Conservation (phyloP, 2,888 invertebrate species). For the Drosophila recens region DNA sequence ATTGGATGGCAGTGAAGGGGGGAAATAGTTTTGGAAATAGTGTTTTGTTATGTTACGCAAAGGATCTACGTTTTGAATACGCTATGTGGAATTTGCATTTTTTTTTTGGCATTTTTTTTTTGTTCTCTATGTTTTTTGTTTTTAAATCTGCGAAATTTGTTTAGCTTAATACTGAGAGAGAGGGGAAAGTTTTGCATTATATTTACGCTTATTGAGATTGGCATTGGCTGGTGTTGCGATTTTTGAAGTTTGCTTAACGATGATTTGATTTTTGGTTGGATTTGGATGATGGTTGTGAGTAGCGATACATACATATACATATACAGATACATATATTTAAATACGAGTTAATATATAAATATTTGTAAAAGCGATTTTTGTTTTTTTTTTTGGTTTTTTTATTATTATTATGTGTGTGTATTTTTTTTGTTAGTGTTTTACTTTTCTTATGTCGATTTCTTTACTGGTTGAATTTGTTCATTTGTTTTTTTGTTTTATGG, state of each 20-base stretch:
- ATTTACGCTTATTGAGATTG: constrained; percentile 74
- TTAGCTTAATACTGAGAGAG: constrained; percentile 59
- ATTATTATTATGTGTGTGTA: constrained; percentile 25
- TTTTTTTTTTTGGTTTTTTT: constrained; percentile 48
- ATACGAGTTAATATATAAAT: constrained; percentile 80
- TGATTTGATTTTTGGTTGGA: constrained; percentile 65
- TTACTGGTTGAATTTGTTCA: constrained; percentile 39
- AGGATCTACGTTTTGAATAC: constrained; percentile 68
- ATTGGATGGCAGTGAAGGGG: constrained; percentile 73
- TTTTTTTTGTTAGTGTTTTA: constrained; percentile 26
- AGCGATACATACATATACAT: constrained; percentile 81
- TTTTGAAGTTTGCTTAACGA: constrained; percentile 75
- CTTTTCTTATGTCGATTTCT: constrained; percentile 72
- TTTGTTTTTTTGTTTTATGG: constrained; percentile 64
- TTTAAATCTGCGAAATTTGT: constrained; percentile 35
- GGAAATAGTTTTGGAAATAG: constrained; percentile 81
- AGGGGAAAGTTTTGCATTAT: constrained; percentile 68
- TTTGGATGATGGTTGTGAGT: constrained; percentile 73
- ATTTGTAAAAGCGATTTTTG: constrained; percentile 75
- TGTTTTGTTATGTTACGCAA: constrained; percentile 79
- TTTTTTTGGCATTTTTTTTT: constrained; percentile 25
- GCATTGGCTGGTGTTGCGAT: constrained; percentile 68
- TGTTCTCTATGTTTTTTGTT: constrained; percentile 8
- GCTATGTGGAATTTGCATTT: constrained; percentile 62
- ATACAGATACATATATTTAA: constrained; percentile 79